phyloP scores from a whole-genome alignment of 2,888 invertebrate species.

The Himalopsyche anomala region DNA sequence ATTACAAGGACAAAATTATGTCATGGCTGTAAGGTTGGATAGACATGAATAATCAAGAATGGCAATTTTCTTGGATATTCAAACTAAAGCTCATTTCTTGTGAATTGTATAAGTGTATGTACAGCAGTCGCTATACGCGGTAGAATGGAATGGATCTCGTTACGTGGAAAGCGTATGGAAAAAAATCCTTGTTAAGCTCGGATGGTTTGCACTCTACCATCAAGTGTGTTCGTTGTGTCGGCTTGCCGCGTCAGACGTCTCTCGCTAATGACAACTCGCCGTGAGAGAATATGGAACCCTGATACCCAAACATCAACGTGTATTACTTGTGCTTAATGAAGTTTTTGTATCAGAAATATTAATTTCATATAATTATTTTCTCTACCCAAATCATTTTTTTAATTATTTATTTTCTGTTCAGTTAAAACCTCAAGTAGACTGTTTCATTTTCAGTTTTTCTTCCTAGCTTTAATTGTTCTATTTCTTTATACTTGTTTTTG shows the following conservation, averaged over 20 bases:
- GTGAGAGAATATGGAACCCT: neutral
- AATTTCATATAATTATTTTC: too few species aligned
- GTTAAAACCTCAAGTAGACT: too few species aligned
- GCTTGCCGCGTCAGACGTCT: constrained; percentile 48
- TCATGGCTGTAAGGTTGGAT: too few species aligned
- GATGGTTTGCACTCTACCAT: constrained; percentile 52
- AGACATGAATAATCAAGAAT: too few species aligned
- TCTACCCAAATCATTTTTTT: too few species aligned
- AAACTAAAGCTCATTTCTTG: neutral
- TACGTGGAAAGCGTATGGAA: constrained; percentile 49
- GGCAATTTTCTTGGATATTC: too few species aligned
- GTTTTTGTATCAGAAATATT: too few species aligned
- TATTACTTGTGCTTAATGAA: neutral
- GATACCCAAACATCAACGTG: neutral
- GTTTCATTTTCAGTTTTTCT: too few species aligned
- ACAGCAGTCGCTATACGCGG: constrained; percentile 17
- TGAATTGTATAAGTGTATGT: neutral
- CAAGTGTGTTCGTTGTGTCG: constrained; percentile 50
- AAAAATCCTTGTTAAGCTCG: constrained; percentile 53
- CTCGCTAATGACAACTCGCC: constrained; percentile 47
- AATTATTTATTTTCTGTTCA: too few species aligned
- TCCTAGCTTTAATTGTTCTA: too few species aligned
- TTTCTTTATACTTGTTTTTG: too few species aligned
- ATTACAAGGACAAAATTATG: too few species aligned
- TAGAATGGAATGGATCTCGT: constrained; percentile 51